A percentile compares a stretch with the other conserved stretches of the same genome.
These are phyloP conservation scores for Mesitornis unicolor DNA, from an alignment of 2,113 vertebrate genomes.

Conservation along the genomic window DNA sequence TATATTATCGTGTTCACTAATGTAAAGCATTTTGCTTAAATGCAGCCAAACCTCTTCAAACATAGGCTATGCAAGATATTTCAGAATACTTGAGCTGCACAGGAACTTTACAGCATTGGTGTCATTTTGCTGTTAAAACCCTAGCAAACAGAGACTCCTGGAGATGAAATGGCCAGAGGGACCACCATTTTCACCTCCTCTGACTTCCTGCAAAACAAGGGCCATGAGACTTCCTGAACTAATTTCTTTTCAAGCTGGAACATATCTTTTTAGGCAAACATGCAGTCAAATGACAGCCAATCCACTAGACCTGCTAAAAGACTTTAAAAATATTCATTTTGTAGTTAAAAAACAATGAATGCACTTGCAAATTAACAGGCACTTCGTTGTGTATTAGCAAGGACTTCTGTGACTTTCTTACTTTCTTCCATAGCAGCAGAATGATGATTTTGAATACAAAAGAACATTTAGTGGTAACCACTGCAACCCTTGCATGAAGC, in stretches of 20 bases:
- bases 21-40: not conserved
- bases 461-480: not conserved
- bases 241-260: not conserved
- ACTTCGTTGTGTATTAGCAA: not conserved
- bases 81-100: not conserved
- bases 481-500: not conserved
- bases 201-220: slow-evolving; percentile 42
- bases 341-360: not conserved
- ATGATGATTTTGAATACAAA: not conserved
- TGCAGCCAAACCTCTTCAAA: not conserved
- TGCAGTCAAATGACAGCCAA: not conserved
- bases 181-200: not conserved
- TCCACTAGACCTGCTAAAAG: not conserved
- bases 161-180: not conserved
- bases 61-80: not conserved
- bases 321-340: not conserved
- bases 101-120: not conserved
- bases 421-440: not conserved
- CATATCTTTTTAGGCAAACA: not conserved
- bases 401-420: not conserved
- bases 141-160: not conserved
- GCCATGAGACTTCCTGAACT: slow-evolving; percentile 23
- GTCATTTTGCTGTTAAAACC: not conserved
- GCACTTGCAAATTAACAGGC: not conserved
- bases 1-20: not conserved